A percentile compares a stretch with the other conserved stretches of the same genome.
Conservation (phyloP, 2,113 vertebrate species). For the Cephalopterus ornatus region DNA sequence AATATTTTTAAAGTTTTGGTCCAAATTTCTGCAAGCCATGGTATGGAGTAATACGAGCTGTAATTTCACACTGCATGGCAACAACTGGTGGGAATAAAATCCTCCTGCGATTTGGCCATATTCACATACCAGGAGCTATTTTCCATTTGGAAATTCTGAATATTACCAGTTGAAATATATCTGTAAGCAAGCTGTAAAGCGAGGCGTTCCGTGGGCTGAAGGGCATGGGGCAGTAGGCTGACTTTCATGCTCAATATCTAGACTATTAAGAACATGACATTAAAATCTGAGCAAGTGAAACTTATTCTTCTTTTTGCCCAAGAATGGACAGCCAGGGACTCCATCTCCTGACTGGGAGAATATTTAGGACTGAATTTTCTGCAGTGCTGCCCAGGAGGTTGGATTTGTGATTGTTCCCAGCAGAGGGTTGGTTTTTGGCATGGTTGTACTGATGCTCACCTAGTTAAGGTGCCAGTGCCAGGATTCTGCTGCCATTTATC, state of each 20-base stretch:
- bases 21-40: slow-evolving; percentile 52
- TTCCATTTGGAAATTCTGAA: slow-evolving; percentile 54
- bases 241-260: not conserved
- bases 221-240: not conserved
- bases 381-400: not conserved
- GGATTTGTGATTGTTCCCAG: not conserved
- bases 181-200: not conserved
- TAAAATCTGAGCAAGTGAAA: not conserved
- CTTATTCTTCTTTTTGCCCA: not conserved
- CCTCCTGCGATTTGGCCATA: slow-evolving; percentile 15
- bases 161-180: slow-evolving; percentile 24
- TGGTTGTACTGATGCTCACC: not conserved
- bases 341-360: not conserved
- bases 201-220: not conserved
- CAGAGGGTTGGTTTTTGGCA: not conserved
- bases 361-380: not conserved
- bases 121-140: slow-evolving; percentile 52
- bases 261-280: not conserved
- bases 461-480: not conserved
- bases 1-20: slow-evolving; percentile 48
- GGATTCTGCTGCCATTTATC: not conserved
- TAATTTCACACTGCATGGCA: slow-evolving; percentile 21
- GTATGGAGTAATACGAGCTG: slow-evolving; percentile 1
- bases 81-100: slow-evolving; percentile 39
- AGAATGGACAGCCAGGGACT: not conserved